Evolutionary conservation across 2,113 vertebrate species (phyloP).

Genomic region (Philantomba maxwellii): DNA sequence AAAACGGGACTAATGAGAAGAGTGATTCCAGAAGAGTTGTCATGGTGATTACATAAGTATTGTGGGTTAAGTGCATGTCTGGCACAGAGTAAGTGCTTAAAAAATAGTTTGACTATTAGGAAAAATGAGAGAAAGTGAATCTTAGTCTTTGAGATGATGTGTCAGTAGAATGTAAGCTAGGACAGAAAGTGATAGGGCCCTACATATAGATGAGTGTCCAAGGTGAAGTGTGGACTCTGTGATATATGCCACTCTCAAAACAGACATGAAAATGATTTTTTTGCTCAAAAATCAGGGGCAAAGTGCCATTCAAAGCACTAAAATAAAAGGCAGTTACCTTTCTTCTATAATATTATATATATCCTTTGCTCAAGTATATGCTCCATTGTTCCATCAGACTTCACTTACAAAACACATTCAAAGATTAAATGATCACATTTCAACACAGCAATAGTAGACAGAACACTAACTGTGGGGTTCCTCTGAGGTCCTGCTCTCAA

Average conservation of each 20-base stretch:
- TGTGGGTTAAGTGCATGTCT: background rate
- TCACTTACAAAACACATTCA: background rate
- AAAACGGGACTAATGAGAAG: background rate
- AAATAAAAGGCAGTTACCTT: background rate
- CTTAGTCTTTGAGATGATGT: background rate
- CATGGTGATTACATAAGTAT: background rate
- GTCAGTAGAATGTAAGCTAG: background rate
- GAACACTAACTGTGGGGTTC: background rate
- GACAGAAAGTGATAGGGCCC: background rate
- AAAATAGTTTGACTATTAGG: background rate
- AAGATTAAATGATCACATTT: background rate
- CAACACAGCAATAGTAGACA: background rate
- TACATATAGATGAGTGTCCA: background rate
- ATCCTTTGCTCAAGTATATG: background rate
- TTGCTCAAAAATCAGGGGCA: background rate
- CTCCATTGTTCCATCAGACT: background rate
- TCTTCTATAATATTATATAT: background rate
- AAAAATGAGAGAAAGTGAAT: background rate
- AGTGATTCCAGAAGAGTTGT: background rate
- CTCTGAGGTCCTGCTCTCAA: background rate
- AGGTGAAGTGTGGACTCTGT: background rate
- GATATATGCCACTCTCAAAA: background rate
- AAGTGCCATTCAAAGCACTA: background rate
- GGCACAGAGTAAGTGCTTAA: background rate
- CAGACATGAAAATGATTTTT: background rate